A percentile compares a stretch with the other conserved stretches of the same genome.
Conservation (phyloP, 2,113 vertebrate species). For the Cebidichthys violaceus region DNA sequence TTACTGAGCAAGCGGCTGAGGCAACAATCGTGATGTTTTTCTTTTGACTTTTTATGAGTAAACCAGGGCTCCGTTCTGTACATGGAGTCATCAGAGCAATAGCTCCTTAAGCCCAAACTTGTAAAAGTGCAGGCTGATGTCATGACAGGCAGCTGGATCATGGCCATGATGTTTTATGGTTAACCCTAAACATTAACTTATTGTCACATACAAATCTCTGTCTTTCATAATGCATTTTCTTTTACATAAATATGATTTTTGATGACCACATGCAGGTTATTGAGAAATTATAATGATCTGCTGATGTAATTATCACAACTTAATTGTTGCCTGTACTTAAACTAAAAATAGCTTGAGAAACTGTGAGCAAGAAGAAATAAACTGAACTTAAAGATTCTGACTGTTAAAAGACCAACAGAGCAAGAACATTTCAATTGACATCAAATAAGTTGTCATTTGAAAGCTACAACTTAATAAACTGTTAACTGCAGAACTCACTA, state of each 20-base stretch:
- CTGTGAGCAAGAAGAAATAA: not conserved
- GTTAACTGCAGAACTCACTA: not conserved
- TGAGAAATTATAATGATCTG: not conserved
- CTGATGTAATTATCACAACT: not conserved
- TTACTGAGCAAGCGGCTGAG: not conserved
- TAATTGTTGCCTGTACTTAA: not conserved
- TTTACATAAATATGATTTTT: not conserved
- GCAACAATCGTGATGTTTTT: slow-evolving; percentile 19
- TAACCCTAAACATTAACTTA: not conserved
- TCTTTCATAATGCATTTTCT: not conserved
- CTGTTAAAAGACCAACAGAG: not conserved
- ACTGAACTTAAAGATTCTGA: not conserved
- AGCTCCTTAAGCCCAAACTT: not conserved
- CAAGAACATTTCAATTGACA: not conserved
- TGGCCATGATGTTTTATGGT: not conserved
- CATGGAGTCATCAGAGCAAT: not conserved
- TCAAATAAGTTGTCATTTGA: not conserved
- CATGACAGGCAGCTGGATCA: not conserved
- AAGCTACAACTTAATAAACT: not conserved
- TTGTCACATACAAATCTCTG: not conserved
- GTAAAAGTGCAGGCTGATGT: not conserved
- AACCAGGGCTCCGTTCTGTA: not conserved
- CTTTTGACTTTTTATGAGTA: not conserved
- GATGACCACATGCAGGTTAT: not conserved
- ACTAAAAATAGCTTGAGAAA: not conserved